A percentile compares a stretch with the other conserved stretches of the same genome.
Evolutionary conservation across 1,140 invertebrate genomes (phyloP).

Genomic region (Drosophila obscura): DNA sequence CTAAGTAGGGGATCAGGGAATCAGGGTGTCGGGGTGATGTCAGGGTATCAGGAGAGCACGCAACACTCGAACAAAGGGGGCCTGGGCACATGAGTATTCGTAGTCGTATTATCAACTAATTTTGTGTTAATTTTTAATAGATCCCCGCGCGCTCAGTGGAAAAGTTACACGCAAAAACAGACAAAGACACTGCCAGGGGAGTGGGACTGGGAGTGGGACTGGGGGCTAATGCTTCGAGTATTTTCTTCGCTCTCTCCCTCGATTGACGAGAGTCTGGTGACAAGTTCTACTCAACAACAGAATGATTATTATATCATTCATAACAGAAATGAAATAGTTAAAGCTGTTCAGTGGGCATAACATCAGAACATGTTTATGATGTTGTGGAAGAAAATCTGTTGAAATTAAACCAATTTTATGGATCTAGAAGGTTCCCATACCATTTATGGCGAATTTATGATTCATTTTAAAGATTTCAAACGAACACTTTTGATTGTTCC

Average conservation of each 20-base stretch:
- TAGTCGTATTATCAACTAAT: constrained; percentile 51
- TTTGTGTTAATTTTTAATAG: constrained; percentile 44
- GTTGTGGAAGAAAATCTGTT: too few species aligned
- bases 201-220: too few species aligned
- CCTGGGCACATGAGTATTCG: constrained; percentile 4
- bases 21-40: too few species aligned
- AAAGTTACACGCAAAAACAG: constrained; percentile 30
- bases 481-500: too few species aligned
- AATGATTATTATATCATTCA: constrained; percentile 60
- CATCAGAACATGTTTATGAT: background rate
- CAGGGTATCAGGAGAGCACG: constrained; percentile 17
- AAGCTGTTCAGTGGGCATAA: constrained; percentile 5
- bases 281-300: constrained; percentile 9
- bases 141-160: constrained; percentile 33
- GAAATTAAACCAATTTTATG: too few species aligned
- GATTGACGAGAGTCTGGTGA: background rate
- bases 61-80: background rate
- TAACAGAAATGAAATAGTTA: constrained; percentile 59
- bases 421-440: too few species aligned
- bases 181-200: background rate
- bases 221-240: too few species aligned
- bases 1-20: constrained; percentile 13
- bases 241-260: too few species aligned
- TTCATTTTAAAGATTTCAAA: too few species aligned
- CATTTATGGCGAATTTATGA: too few species aligned